Evolutionary conservation across 2,797 vertebrate species (phyloP).

Genomic region (Gallirallus australis): DNA sequence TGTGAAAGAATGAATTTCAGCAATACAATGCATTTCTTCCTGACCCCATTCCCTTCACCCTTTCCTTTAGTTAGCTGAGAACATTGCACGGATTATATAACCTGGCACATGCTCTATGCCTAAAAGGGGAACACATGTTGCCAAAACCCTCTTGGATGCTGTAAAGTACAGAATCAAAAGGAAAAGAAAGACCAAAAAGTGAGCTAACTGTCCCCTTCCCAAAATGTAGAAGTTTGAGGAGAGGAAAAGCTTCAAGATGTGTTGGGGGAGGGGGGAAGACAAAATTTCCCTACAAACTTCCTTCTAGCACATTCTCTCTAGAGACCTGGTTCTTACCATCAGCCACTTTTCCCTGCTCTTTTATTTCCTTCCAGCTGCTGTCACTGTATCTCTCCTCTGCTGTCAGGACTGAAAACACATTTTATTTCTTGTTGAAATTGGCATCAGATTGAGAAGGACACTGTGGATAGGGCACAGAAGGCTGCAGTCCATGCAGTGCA

Average conservation of each 20-base stretch:
- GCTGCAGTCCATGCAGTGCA: neutral
- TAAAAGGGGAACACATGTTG: neutral
- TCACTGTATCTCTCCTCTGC: neutral
- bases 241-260: neutral
- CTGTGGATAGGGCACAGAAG: neutral
- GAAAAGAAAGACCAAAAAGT: neutral
- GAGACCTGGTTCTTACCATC: neutral
- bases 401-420: neutral
- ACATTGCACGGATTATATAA: neutral
- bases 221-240: neutral
- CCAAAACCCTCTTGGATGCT: neutral
- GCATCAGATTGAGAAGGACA: neutral
- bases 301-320: neutral
- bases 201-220: neutral
- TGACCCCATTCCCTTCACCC: neutral
- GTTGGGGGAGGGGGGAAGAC: too few species aligned
- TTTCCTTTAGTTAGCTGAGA: neutral
- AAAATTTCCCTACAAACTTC: neutral
- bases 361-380: neutral
- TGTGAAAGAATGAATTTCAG: neutral
- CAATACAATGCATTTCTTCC: neutral
- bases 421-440: neutral
- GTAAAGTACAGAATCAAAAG: neutral
- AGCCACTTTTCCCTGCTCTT: neutral
- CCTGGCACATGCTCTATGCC: neutral